phyloP scores from a whole-genome alignment of 2,888 invertebrate genomes.

The Drosophila colorata region DNA sequence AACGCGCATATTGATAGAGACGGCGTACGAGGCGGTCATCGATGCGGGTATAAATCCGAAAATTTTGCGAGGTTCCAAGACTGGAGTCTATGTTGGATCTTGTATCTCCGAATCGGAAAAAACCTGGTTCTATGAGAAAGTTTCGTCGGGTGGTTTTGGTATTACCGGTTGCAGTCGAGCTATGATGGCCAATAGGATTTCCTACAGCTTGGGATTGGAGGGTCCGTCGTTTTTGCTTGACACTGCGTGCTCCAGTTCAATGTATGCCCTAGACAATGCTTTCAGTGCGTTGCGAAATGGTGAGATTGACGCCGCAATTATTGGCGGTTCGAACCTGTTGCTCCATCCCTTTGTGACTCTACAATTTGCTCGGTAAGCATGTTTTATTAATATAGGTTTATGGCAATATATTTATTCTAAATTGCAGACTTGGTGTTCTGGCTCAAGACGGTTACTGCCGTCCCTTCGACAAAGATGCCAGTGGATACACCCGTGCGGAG shows the following conservation, averaged over 20 bases:
- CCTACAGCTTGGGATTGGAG: slow-evolving; percentile 94
- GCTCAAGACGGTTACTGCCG: slow-evolving; percentile 95
- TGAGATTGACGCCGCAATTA: slow-evolving; percentile 94
- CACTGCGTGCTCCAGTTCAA: slow-evolving; percentile 97
- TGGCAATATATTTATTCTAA: not conserved
- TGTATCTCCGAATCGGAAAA: slow-evolving; percentile 91
- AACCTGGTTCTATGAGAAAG: slow-evolving; percentile 89
- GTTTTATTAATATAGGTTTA: not conserved
- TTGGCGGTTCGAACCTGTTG: slow-evolving; percentile 94
- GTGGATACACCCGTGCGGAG: slow-evolving; percentile 94
- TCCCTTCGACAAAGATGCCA: slow-evolving; percentile 93
- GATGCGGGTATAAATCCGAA: slow-evolving; percentile 91
- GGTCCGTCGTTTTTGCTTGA: slow-evolving; percentile 96
- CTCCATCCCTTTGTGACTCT: slow-evolving; percentile 95
- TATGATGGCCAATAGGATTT: slow-evolving; percentile 96
- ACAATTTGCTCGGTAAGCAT: slow-evolving; percentile 91
- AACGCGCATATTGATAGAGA: slow-evolving; percentile 91
- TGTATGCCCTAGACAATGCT: slow-evolving; percentile 94
- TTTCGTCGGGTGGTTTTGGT: slow-evolving; percentile 86
- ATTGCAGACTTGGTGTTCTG: slow-evolving; percentile 89
- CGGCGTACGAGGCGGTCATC: slow-evolving; percentile 91
- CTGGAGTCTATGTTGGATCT: slow-evolving; percentile 91
- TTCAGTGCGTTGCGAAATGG: slow-evolving; percentile 91
- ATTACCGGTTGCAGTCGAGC: slow-evolving; percentile 92
- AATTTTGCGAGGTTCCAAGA: slow-evolving; percentile 88